Conservation (phyloP, 2,797 vertebrate genomes). For the Champsocephalus esox region DNA sequence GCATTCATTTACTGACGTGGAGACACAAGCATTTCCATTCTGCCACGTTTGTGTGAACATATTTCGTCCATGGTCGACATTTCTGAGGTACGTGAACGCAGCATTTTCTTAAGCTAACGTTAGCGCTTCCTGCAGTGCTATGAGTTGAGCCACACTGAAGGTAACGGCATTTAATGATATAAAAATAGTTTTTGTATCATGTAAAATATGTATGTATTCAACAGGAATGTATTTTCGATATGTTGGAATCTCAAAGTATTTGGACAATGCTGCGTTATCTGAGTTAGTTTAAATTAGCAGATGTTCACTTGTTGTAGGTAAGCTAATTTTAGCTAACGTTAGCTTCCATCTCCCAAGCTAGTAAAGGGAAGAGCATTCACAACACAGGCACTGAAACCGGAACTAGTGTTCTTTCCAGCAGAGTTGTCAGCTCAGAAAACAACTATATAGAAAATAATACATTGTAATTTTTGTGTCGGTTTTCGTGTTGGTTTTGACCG, state of each 20-base stretch:
- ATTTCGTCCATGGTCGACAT: accelerated
- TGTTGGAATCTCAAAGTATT: background rate
- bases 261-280: background rate
- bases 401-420: background rate
- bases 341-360: background rate
- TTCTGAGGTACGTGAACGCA: constrained; percentile 33
- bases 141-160: constrained; percentile 70
- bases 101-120: constrained; percentile 26
- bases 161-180: constrained; percentile 34
- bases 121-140: constrained; percentile 59
- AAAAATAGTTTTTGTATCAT: background rate
- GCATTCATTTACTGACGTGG: background rate
- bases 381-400: background rate
- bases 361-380: background rate
- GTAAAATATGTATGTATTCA: background rate
- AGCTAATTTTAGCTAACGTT: constrained; percentile 47
- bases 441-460: background rate
- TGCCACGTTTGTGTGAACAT: background rate
- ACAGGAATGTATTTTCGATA: background rate
- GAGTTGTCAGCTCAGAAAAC: background rate
- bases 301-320: constrained; percentile 36
- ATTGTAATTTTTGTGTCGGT: background rate
- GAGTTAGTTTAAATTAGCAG: constrained; percentile 3
- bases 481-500: background rate
- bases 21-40: background rate